Percentiles rank a stretch among this genome's conserved stretches.
Evolutionary conservation across 1,140 invertebrate species (phyloP).

Genomic region (Heliconius himera): DNA sequence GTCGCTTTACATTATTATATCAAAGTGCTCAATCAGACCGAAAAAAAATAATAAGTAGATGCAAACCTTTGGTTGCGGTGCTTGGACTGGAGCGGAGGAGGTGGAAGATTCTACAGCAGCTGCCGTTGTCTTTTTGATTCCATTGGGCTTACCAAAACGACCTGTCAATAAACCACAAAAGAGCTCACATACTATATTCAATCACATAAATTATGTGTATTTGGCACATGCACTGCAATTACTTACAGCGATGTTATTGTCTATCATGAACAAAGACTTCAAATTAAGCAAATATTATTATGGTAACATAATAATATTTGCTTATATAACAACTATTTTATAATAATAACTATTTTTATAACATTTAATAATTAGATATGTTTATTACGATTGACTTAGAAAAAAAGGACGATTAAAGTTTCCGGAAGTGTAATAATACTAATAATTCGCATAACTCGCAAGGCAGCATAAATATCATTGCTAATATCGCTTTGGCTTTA

Average conservation of each 20-base stretch:
- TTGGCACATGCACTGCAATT: not conserved
- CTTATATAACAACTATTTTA: too few species aligned
- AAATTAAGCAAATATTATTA: not conserved
- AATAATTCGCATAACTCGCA: slow-evolving; percentile 14
- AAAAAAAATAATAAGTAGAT: slow-evolving; percentile 36
- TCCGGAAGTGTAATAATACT: not conserved
- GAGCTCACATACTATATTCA: slow-evolving; percentile 46
- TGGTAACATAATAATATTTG: not conserved
- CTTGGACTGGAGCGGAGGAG: slow-evolving; percentile 54
- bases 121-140: slow-evolving; percentile 57
- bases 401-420: too few species aligned
- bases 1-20: slow-evolving; percentile 43
- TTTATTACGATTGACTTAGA: not conserved
- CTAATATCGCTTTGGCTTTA: not conserved
- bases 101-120: slow-evolving; percentile 48
- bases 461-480: not conserved
- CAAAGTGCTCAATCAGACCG: slow-evolving; percentile 24
- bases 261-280: not conserved
- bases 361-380: not conserved
- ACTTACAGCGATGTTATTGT: not conserved
- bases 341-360: not conserved
- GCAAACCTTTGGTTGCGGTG: slow-evolving; percentile 67
- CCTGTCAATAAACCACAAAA: slow-evolving; percentile 56
- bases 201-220: not conserved
- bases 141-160: slow-evolving; percentile 70